These are phyloP conservation scores for Hermetia illucens DNA, from an alignment of 1,140 invertebrate species.

Conservation along the genomic window DNA sequence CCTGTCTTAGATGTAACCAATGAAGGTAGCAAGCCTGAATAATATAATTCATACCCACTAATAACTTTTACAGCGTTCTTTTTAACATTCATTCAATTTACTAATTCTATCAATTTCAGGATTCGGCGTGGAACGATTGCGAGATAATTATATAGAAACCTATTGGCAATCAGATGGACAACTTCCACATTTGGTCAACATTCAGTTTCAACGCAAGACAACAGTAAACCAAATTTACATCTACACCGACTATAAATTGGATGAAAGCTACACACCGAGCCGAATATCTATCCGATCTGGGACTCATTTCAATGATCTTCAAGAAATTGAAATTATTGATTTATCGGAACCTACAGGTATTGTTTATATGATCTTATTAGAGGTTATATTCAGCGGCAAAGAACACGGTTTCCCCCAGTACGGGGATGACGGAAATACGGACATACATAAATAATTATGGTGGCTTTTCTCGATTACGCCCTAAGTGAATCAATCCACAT, in stretches of 20 bases:
- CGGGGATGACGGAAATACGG: too few species aligned
- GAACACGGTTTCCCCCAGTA: too few species aligned
- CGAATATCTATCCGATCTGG: slow-evolving; percentile 89
- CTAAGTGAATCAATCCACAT: too few species aligned
- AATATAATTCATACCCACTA: not conserved
- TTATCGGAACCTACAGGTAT: slow-evolving; percentile 77
- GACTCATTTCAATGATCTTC: slow-evolving; percentile 95
- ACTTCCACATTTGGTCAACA: slow-evolving; percentile 93
- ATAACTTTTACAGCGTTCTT: not conserved
- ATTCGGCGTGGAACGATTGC: slow-evolving; percentile 92
- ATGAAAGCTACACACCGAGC: slow-evolving; percentile 98
- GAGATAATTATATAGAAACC: slow-evolving; percentile 89
- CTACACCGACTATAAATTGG: slow-evolving; percentile 94
- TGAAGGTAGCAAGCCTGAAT: not conserved
- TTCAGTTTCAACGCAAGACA: slow-evolving; percentile 93
- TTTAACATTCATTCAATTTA: slow-evolving; percentile 3
- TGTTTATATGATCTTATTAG: too few species aligned
- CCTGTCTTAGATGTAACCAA: not conserved
- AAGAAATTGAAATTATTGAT: slow-evolving; percentile 91
- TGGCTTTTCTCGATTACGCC: too few species aligned
- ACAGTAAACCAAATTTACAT: slow-evolving; percentile 91
- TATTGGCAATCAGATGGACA: slow-evolving; percentile 99
- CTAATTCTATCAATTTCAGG: slow-evolving; percentile 38
- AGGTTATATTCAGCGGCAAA: too few species aligned
- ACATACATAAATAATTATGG: too few species aligned